phyloP scores from a whole-genome alignment of 2,797 vertebrate genomes.

The Petrocephalus sullivani region DNA sequence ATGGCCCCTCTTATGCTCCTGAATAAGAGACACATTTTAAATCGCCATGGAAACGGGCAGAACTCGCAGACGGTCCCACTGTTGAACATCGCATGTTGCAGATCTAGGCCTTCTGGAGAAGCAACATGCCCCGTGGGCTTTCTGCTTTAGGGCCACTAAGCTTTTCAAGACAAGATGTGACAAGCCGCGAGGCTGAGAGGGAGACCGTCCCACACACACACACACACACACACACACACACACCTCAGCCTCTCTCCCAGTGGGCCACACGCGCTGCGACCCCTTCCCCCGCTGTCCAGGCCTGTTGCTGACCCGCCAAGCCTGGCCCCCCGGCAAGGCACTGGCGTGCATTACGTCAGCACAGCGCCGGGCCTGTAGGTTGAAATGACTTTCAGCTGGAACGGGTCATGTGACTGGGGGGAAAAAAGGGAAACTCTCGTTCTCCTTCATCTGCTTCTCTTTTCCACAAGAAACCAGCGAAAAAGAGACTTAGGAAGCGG shows the following conservation, averaged over 20 bases:
- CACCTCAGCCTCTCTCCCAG: neutral
- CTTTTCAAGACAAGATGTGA: neutral
- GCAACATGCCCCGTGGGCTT: neutral
- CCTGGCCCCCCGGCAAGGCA: conserved; percentile 12
- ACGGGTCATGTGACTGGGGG: conserved; percentile 63
- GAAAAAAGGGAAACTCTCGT: conserved; percentile 41
- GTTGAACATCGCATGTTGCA: neutral
- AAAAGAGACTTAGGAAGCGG: neutral
- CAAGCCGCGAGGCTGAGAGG: neutral
- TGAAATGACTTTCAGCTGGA: conserved; percentile 74
- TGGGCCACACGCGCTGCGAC: neutral
- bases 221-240: neutral
- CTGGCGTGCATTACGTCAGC: conserved; percentile 45
- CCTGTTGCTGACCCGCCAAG: neutral
- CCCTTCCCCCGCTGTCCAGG: neutral
- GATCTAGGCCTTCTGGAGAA: neutral
- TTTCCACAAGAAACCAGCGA: conserved; percentile 36
- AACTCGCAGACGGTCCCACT: neutral
- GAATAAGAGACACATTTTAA: neutral
- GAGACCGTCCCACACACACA: neutral
- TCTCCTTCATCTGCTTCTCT: conserved; percentile 35
- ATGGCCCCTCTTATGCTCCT: neutral
- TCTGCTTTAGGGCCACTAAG: neutral
- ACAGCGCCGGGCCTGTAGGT: conserved; percentile 45
- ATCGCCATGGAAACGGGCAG: neutral